Base-by-base conservation (phyloP, 2,888 invertebrate species). In the Parapristionchus giblindavisi region DNA sequence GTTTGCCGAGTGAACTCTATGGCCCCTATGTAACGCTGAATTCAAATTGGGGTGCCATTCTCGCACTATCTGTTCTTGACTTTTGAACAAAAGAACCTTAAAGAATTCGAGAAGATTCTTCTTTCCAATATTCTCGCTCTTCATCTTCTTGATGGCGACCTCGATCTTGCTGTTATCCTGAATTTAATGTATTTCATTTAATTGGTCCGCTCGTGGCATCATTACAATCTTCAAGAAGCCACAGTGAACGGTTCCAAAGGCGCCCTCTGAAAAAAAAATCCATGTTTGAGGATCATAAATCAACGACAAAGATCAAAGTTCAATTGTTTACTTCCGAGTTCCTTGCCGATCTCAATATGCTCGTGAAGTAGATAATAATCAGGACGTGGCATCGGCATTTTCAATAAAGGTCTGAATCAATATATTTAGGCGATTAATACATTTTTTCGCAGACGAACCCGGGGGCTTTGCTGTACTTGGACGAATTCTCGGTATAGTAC, bases 131-230 rank as follows among this genome's bases (percentile, higher is more conserved):
- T 61, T 61, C 24, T 61, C 61, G 27, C 38, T 38, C 61, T 61
- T 61, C 61, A 61, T 61, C 38, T 61, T 61, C 61, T 61, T 61
- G 3, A 61, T 61, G 1, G 61, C 61, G 27, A 61, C 61, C 24
- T 61, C 61, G 38, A 61, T 61, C 2, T 36, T 24, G 2, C 11
- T 21, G 34, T 61, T 24, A 14, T 61, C 61, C 61, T 61, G 38
- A 38, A 38, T 56, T 21, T 56, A 1, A 14, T n/a, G n/a, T n/a
- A n/a, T n/a, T n/a, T n/a, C n/a, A n/a, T n/a, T n/a, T n/a, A n/a
- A n/a, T n/a, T n/a, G n/a, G n/a, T n/a, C n/a, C n/a, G n/a, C n/a
- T n/a, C n/a, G 54, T 36, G 4, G 21, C 17, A 8, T 36, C 27
- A 24, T 38, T 40, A 61, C 61, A 36, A 24, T 61, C 38, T 38